phyloP scores from a whole-genome alignment of 1,140 invertebrate species.

The Aphaenogaster rudis region DNA sequence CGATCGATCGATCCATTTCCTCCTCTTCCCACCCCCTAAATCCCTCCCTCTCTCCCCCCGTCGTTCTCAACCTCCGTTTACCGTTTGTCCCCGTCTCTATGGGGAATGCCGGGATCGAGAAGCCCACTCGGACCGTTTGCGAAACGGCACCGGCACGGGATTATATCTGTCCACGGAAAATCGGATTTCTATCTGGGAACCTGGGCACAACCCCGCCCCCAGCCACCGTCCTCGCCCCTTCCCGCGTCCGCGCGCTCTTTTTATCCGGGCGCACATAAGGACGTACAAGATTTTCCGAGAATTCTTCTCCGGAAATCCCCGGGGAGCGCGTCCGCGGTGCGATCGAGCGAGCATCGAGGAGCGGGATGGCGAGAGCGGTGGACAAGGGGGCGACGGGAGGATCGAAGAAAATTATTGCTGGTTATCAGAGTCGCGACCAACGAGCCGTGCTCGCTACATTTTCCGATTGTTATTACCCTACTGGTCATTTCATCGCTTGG shows the following conservation, averaged over 20 bases:
- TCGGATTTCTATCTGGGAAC: conserved; percentile 71
- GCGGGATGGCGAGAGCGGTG: neutral
- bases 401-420: conserved; percentile 49
- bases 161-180: conserved; percentile 74
- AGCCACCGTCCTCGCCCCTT: neutral
- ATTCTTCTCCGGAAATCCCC: conserved; percentile 58
- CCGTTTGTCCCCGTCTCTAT: neutral
- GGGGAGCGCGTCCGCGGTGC: conserved; percentile 41
- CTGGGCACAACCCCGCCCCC: neutral
- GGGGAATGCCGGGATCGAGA: conserved; percentile 50
- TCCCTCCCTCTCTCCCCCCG: neutral
- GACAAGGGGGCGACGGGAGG: neutral
- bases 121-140: conserved; percentile 43
- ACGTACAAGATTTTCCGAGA: conserved; percentile 65
- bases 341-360: conserved; percentile 49
- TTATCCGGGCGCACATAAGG: conserved; percentile 54
- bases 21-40: neutral
- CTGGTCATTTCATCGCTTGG: conserved; percentile 59
- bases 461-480: conserved; percentile 62
- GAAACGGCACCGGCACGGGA: conserved; percentile 51
- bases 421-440: conserved; percentile 50
- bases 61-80: neutral
- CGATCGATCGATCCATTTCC: conserved; percentile 62
- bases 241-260: conserved; percentile 33
- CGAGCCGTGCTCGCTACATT: conserved; percentile 53